A percentile compares a stretch with the other conserved stretches of the same genome.
phyloP scores from a whole-genome alignment of 2,888 invertebrate species.

The Drepana falcataria region DNA sequence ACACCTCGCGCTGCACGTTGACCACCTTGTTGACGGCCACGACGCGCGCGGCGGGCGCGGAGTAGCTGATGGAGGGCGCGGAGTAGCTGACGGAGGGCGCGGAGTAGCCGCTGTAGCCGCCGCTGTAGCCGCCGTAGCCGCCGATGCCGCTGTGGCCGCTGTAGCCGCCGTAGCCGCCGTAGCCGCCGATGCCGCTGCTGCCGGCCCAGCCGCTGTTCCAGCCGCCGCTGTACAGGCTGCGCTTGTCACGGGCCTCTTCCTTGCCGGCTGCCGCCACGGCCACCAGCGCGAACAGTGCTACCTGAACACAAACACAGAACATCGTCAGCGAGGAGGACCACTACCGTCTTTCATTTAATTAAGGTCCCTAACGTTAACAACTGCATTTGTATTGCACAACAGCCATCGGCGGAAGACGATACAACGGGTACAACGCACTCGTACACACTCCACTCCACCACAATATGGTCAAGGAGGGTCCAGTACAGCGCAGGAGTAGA shows the following conservation, averaged over 20 bases:
- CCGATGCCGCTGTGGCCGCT: slow-evolving; percentile 8
- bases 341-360: no score
- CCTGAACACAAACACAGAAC: slow-evolving; percentile 19
- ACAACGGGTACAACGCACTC: no score
- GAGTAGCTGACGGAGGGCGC: slow-evolving; percentile 8
- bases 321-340: neutral
- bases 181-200: slow-evolving; percentile 8
- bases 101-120: slow-evolving; percentile 9
- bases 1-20: slow-evolving; percentile 36
- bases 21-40: slow-evolving; percentile 36
- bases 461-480: no score
- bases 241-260: slow-evolving; percentile 18
- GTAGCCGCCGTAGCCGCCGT: slow-evolving; percentile 11
- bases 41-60: slow-evolving; percentile 29
- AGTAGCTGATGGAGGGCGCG: slow-evolving; percentile 14
- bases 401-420: no score
- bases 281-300: slow-evolving; percentile 24
- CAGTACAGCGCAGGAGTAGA: no score
- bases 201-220: slow-evolving; percentile 6
- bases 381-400: no score
- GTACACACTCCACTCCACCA: no score
- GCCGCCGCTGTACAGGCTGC: slow-evolving; percentile 17
- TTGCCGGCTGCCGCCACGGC: slow-evolving; percentile 20
- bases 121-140: slow-evolving; percentile 9
- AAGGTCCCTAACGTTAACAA: no score